These are phyloP conservation scores for Corydoras maculifer DNA, from an alignment of 2,113 vertebrate genomes.

Conservation along the genomic window DNA sequence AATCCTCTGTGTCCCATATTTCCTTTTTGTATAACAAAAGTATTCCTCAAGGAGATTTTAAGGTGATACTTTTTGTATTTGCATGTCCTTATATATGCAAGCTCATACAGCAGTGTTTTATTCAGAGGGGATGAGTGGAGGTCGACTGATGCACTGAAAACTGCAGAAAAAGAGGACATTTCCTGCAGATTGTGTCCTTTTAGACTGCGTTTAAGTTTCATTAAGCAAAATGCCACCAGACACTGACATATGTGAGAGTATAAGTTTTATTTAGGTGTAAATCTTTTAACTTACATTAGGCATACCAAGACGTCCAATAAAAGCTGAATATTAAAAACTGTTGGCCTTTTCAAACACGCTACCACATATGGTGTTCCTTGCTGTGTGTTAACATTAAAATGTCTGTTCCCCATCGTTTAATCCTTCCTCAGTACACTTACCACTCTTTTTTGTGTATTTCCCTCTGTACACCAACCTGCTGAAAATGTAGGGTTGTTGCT, in stretches of 20 bases:
- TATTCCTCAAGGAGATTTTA: slow-evolving; percentile 36
- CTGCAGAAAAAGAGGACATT: slow-evolving; percentile 2
- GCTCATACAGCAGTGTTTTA: too few relatives aligned
- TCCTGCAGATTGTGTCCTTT: slow-evolving; percentile 4
- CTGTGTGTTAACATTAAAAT: slow-evolving; percentile 5
- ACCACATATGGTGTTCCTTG: slow-evolving; percentile 2
- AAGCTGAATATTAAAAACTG: slow-evolving; percentile 11
- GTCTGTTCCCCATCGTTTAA: not conserved
- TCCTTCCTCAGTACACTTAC: not conserved
- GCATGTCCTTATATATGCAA: slow-evolving; percentile 7
- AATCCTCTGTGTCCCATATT: slow-evolving; percentile 43
- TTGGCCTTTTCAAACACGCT: slow-evolving; percentile 30
- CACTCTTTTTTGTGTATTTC: slow-evolving; percentile 11
- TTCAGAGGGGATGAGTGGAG: not conserved
- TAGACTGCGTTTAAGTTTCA: slow-evolving; percentile 24
- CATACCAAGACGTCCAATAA: slow-evolving; percentile 22
- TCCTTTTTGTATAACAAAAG: slow-evolving; percentile 26
- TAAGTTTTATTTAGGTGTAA: slow-evolving; percentile 19
- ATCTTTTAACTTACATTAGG: slow-evolving; percentile 2
- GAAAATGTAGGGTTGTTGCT: slow-evolving; percentile 5
- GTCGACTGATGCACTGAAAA: not conserved
- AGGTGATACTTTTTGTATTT: slow-evolving; percentile 27
- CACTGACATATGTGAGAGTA: slow-evolving; percentile 23
- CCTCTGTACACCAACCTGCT: slow-evolving; percentile 13
- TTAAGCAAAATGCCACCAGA: slow-evolving; percentile 29